A percentile compares a stretch with the other conserved stretches of the same genome.
These are phyloP conservation scores for Drosophila ohnishii DNA, from an alignment of 1,140 invertebrate genomes.

Conservation along the genomic window DNA sequence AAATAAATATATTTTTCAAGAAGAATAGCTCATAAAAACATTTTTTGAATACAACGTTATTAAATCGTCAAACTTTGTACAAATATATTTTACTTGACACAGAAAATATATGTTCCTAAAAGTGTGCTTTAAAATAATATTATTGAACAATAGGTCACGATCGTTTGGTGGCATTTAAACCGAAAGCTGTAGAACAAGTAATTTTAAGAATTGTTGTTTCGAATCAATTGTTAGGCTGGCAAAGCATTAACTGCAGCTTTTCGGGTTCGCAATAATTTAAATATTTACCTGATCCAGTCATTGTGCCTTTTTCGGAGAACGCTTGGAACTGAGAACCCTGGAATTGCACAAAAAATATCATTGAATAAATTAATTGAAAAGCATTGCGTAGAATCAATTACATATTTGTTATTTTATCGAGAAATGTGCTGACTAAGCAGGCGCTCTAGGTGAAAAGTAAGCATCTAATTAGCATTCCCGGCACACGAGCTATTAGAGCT, in stretches of 20 bases:
- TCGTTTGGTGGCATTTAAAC: constrained; percentile 16
- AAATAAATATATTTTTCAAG: too few species aligned
- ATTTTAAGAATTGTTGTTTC: constrained; percentile 17
- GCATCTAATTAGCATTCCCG: constrained; percentile 64
- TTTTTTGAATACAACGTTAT: background rate
- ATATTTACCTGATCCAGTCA: constrained; percentile 76
- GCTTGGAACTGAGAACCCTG: constrained; percentile 40
- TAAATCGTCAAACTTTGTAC: background rate
- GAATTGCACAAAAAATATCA: constrained; percentile 30
- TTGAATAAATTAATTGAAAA: constrained; percentile 50
- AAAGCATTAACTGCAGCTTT: constrained; percentile 15
- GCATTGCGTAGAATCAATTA: constrained; percentile 34
- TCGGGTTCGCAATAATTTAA: constrained; percentile 13
- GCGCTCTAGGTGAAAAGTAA: constrained; percentile 41
- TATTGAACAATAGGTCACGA: constrained; percentile 1
- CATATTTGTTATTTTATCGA: constrained; percentile 30
- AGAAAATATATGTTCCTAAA: constrained; percentile 1
- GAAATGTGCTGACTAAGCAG: constrained; percentile 23
- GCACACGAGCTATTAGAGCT: constrained; percentile 45
- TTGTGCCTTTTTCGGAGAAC: constrained; percentile 33
- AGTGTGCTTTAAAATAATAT: constrained; percentile 26
- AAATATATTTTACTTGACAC: constrained; percentile 5
- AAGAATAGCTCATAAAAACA: too few species aligned
- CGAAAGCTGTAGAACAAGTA: constrained; percentile 15
- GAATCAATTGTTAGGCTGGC: constrained; percentile 12